Evolutionary conservation across 2,797 vertebrate genomes (phyloP).

Genomic region (Cuculus canorus): DNA sequence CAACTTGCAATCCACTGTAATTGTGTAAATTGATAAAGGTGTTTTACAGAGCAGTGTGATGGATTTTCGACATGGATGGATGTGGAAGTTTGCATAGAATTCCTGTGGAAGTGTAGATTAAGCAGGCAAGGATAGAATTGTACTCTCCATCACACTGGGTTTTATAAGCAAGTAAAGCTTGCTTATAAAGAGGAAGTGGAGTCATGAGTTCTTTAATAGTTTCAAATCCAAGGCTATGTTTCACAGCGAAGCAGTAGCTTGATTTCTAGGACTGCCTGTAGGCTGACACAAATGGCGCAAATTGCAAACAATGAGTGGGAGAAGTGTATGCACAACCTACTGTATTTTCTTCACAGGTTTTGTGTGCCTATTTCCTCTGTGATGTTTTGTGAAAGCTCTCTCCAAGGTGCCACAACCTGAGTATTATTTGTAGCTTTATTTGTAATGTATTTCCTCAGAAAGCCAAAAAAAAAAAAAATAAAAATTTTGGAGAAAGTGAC

Average conservation of each 20-base stretch:
- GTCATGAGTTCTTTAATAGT: background rate
- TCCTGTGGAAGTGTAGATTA: background rate
- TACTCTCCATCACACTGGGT: background rate
- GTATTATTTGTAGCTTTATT: conserved; percentile 35
- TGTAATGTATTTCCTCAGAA: conserved; percentile 16
- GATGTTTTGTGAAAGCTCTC: conserved; percentile 22
- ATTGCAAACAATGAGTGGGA: conserved; percentile 47
- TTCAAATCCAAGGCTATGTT: conserved; percentile 17
- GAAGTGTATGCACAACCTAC: conserved; percentile 35
- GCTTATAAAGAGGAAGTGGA: background rate
- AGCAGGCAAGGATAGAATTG: background rate
- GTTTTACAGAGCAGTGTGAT: background rate
- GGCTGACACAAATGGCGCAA: background rate
- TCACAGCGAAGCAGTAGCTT: background rate
- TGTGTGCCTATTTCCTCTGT: conserved; percentile 17
- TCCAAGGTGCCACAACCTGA: conserved; percentile 35
- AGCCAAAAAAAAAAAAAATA: background rate
- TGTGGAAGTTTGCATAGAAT: background rate
- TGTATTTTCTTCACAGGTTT: conserved; percentile 57
- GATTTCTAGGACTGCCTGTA: conserved; percentile 31
- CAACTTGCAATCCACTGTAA: background rate
- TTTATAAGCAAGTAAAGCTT: background rate
- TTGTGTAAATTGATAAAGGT: background rate
- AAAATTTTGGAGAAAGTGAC: background rate
- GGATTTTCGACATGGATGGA: background rate